phyloP scores from a whole-genome alignment of 2,113 vertebrate genomes.

The Neotragus moschatus region DNA sequence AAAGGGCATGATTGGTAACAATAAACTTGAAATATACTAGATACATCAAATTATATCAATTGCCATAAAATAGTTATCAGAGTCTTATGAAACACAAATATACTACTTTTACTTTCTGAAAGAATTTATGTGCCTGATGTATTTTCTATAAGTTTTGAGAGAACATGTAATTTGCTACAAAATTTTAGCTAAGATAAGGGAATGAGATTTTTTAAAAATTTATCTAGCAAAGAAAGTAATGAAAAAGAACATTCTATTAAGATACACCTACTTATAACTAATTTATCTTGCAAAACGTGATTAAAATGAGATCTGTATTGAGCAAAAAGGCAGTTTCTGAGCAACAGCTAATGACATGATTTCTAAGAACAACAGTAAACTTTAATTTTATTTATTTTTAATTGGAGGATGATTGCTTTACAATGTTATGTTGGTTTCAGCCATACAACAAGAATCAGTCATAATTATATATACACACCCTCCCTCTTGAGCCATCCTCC shows the following conservation, averaged over 20 bases:
- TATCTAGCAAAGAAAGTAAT: background rate
- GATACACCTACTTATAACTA: slow-evolving; percentile 35
- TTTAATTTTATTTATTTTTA: background rate
- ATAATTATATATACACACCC: background rate
- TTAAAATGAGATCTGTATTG: slow-evolving; percentile 44
- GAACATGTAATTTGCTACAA: slow-evolving; percentile 21
- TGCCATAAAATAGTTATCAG: background rate
- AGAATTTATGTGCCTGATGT: background rate
- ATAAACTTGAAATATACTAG: background rate
- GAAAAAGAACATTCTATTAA: slow-evolving; percentile 47
- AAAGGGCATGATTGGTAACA: background rate
- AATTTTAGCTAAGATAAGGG: slow-evolving; percentile 2
- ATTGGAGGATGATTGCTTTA: background rate
- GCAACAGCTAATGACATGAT: slow-evolving; percentile 63
- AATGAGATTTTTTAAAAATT: background rate
- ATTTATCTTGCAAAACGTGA: slow-evolving; percentile 53
- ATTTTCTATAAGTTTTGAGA: background rate
- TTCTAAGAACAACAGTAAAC: slow-evolving; percentile 39
- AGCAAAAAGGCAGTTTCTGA: slow-evolving; percentile 66
- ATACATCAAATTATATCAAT: background rate
- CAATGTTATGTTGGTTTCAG: background rate
- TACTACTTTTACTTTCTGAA: background rate
- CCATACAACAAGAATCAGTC: background rate
- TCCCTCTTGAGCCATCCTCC: background rate
- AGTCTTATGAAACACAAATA: slow-evolving; percentile 7